Percentiles rank a stretch among this genome's conserved stretches.
Conservation (phyloP, 2,888 invertebrate genomes). For the Chouioia cunea region DNA sequence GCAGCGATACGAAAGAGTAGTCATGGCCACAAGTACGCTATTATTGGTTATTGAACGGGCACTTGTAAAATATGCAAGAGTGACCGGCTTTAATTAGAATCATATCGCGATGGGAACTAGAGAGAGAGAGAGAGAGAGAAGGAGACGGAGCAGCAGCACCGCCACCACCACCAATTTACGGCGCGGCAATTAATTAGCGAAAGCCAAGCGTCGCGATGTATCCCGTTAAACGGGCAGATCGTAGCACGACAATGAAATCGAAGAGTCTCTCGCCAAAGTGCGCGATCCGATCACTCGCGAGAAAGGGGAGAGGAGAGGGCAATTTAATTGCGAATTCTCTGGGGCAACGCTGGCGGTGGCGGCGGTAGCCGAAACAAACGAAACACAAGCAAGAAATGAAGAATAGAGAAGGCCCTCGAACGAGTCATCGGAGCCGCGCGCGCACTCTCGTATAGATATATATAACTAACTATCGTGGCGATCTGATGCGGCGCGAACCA, state of each 20-base stretch:
- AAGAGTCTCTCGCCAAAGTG: neutral
- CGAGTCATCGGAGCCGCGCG: conserved; percentile 30
- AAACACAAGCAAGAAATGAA: conserved; percentile 29
- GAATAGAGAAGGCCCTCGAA: conserved; percentile 39
- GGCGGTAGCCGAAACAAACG: conserved; percentile 7
- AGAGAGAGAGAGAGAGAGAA: neutral
- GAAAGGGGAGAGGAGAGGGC: neutral
- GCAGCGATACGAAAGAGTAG: too few relatives aligned
- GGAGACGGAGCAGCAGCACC: too few relatives aligned
- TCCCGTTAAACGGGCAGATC: conserved; percentile 10
- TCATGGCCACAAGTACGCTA: too few relatives aligned
- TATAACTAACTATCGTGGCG: conserved; percentile 20
- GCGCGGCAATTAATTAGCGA: conserved; percentile 40
- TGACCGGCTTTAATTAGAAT: neutral
- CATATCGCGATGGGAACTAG: neutral
- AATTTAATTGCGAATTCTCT: conserved; percentile 39
- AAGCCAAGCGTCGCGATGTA: conserved; percentile 18
- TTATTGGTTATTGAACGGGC: too few relatives aligned
- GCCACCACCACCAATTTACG: neutral
- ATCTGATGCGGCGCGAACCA: conserved; percentile 39
- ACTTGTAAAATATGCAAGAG: neutral
- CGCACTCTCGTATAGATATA: neutral
- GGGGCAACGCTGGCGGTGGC: neutral
- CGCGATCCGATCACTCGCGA: conserved; percentile 27
- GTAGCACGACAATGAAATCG: conserved; percentile 9